Conservation (phyloP, 2,888 invertebrate genomes). For the Drosophila algonquin region DNA sequence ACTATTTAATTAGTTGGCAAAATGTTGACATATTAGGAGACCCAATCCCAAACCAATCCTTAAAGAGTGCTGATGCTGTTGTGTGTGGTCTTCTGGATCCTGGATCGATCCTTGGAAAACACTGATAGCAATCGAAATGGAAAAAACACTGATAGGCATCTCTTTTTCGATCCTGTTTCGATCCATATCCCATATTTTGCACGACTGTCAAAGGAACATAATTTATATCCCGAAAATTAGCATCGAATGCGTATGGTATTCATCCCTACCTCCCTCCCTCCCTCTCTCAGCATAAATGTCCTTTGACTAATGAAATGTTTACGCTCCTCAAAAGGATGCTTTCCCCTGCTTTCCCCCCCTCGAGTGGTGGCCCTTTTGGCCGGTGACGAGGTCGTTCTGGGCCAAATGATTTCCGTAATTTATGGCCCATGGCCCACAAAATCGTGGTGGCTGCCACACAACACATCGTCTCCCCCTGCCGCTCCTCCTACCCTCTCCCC, state of each 20-base stretch:
- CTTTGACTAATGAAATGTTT: slow-evolving; percentile 71
- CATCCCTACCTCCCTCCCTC: slow-evolving; percentile 1
- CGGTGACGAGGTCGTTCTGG: slow-evolving; percentile 79
- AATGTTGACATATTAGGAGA: slow-evolving; percentile 58
- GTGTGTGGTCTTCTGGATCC: slow-evolving; percentile 53
- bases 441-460: slow-evolving; percentile 41
- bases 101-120: slow-evolving; percentile 21
- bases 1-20: slow-evolving; percentile 70
- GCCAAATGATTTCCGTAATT: slow-evolving; percentile 79
- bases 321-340: slow-evolving; percentile 1
- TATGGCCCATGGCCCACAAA: slow-evolving; percentile 79
- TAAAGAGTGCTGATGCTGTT: not conserved
- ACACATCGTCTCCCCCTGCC: not conserved
- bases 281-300: slow-evolving; percentile 47
- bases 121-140: slow-evolving; percentile 32
- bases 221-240: slow-evolving; percentile 80
- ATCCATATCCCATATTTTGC: slow-evolving; percentile 6
- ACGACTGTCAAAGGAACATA: slow-evolving; percentile 73
- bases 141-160: slow-evolving; percentile 19
- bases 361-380: slow-evolving; percentile 35
- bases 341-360: not conserved
- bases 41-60: not conserved
- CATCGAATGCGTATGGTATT: slow-evolving; percentile 68
- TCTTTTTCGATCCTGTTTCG: not conserved
- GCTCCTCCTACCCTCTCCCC: not conserved